Evolutionary conservation across 2,113 vertebrate genomes (phyloP), one percentile per base, ranked within the genome.

Genomic region (Pholis gunnellus): DNA sequence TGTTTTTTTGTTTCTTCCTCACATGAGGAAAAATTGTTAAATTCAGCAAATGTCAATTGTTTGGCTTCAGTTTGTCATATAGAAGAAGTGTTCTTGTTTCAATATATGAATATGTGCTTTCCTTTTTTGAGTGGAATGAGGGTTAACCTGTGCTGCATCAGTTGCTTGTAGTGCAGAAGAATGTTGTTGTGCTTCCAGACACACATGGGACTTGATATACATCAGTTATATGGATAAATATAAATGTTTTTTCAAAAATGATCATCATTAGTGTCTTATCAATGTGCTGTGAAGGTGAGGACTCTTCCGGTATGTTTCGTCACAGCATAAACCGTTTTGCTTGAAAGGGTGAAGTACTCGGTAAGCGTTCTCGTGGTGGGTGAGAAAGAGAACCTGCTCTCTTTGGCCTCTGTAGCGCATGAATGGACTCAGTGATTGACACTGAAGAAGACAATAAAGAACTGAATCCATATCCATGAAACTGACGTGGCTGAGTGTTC

Each of bases 1-100:
- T 1, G 44, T 56, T 18, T 27, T 78, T n/a, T 78, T 38, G 60
- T 85, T 63, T 82, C 36, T 82, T 60, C 61, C 11, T 79, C 11
- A 70, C 25, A 18, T 48, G 2, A 46, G 61, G 11, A 25, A 60
- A 65, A 77, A 70, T 59, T 38, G 60, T 84, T 69, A 46, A 77
- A 86, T 67, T 77, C 17, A 4, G 29, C 46, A 67, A 63, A 82
- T 75, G n/a, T 64, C 57, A 59, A n/a, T 56, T 75, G 75, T 86
- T 59, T 38, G 48, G 44, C 68, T 83, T 72, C n/a, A 61, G 40
- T 76, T 72, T 29, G 31, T 72, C 31, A 67, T 76, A 75, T 63
- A 57, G 40, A 63, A 27, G 15, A 72, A 52, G 7, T 76, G 54
- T 83, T 79, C 14, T 61, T 74, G 48, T 85, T 71, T 70, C 4